Evolutionary conservation across 1,140 invertebrate genomes (phyloP).

Genomic region (Dufourea novaeangliae): DNA sequence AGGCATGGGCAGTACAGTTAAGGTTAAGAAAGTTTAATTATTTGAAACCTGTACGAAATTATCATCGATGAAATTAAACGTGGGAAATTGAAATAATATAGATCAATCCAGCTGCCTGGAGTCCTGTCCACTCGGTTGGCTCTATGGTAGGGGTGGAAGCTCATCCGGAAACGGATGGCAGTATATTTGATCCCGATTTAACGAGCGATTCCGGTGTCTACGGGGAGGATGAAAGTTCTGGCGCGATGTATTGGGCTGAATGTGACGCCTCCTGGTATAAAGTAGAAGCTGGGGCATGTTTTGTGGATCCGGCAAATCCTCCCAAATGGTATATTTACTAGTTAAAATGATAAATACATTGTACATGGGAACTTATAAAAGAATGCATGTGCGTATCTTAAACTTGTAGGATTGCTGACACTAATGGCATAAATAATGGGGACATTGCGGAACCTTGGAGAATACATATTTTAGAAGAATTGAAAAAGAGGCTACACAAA

Average conservation of each 20-base stretch:
- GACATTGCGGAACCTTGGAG: slow-evolving; percentile 90
- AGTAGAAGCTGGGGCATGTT: slow-evolving; percentile 90
- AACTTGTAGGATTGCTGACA: slow-evolving; percentile 82
- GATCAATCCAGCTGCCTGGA: slow-evolving; percentile 90
- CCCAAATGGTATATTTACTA: slow-evolving; percentile 87
- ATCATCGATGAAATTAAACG: neutral
- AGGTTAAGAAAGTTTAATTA: slow-evolving; percentile 64
- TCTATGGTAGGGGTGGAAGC: slow-evolving; percentile 90
- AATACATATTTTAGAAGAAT: slow-evolving; percentile 86
- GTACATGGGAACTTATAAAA: neutral
- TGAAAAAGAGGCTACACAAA: slow-evolving; percentile 83
- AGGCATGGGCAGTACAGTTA: slow-evolving; percentile 78
- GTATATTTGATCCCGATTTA: slow-evolving; percentile 88
- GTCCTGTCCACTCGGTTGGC: slow-evolving; percentile 90
- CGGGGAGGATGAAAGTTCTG: slow-evolving; percentile 88
- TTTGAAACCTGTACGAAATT: neutral
- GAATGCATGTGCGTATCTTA: slow-evolving; percentile 9
- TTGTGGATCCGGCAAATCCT: slow-evolving; percentile 85
- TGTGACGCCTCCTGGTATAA: slow-evolving; percentile 90
- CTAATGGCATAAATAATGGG: slow-evolving; percentile 82
- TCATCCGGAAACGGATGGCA: slow-evolving; percentile 90
- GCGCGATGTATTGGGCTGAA: slow-evolving; percentile 87
- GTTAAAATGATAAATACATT: neutral
- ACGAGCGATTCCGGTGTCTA: slow-evolving; percentile 87
- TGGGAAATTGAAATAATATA: slow-evolving; percentile 32